Conservation (phyloP, 2,888 invertebrate genomes). For the Criorhina ranunculi region DNA sequence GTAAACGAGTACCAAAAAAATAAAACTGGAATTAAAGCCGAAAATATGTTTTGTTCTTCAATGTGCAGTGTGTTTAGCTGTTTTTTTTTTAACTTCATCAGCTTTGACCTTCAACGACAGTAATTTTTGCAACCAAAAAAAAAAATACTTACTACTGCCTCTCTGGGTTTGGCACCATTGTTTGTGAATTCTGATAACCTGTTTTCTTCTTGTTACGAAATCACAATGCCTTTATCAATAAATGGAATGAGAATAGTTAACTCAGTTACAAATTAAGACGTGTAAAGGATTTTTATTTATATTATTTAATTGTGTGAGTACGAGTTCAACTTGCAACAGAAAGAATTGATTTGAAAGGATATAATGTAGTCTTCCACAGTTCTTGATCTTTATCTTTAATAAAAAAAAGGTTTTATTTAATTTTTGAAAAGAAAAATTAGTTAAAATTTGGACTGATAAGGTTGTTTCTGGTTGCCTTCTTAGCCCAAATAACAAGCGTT, state of each 20-base stretch:
- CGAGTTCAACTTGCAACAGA: too few relatives aligned
- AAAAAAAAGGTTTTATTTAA: too few relatives aligned
- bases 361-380: too few relatives aligned
- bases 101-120: slow-evolving; percentile 31
- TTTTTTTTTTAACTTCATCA: slow-evolving; percentile 9
- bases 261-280: too few relatives aligned
- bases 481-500: too few relatives aligned
- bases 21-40: slow-evolving; percentile 43
- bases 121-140: slow-evolving; percentile 14
- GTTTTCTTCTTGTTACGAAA: slow-evolving; percentile 29
- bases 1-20: slow-evolving; percentile 12
- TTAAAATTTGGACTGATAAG: too few relatives aligned
- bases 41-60: slow-evolving; percentile 10
- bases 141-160: neutral
- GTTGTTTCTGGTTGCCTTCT: too few relatives aligned
- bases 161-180: neutral
- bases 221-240: slow-evolving; percentile 7
- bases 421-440: too few relatives aligned
- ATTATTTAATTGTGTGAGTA: neutral
- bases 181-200: slow-evolving; percentile 5
- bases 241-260: neutral
- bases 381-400: too few relatives aligned
- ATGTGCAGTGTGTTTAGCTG: slow-evolving; percentile 11
- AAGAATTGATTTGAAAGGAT: too few relatives aligned
- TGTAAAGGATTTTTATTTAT: neutral